Evolutionary conservation across 2,888 invertebrate genomes (phyloP).

Genomic region (Dynastes grantii): DNA sequence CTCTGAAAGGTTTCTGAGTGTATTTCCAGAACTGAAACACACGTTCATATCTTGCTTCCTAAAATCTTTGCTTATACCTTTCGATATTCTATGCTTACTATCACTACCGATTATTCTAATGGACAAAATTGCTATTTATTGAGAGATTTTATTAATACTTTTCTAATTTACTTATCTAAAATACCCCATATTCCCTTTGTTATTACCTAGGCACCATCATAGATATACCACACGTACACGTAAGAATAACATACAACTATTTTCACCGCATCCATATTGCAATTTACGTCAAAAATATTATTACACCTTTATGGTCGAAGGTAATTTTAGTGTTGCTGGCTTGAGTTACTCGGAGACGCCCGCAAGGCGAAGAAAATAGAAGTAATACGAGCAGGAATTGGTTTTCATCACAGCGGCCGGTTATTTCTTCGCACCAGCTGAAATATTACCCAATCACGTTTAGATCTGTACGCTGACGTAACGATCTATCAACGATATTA

Average conservation of each 20-base stretch:
- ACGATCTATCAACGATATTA: constrained; percentile 50
- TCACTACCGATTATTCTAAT: too few relatives aligned
- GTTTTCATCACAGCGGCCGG: constrained; percentile 33
- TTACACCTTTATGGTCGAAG: constrained; percentile 27
- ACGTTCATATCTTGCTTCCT: too few relatives aligned
- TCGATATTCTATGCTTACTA: too few relatives aligned
- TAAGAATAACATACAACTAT: background rate
- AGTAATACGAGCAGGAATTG: constrained; percentile 39
- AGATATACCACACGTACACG: too few relatives aligned
- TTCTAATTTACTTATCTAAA: too few relatives aligned
- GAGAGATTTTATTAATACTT: too few relatives aligned
- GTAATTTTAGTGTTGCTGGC: constrained; percentile 4
- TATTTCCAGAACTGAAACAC: too few relatives aligned
- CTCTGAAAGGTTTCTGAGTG: too few relatives aligned
- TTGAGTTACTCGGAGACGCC: background rate
- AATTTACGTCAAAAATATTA: constrained; percentile 13
- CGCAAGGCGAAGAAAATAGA: constrained; percentile 24
- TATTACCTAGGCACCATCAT: too few relatives aligned
- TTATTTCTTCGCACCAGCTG: constrained; percentile 24
- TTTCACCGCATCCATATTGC: background rate
- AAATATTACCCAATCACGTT: constrained; percentile 51
- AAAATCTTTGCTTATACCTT: too few relatives aligned
- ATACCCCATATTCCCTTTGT: too few relatives aligned
- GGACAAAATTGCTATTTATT: too few relatives aligned
- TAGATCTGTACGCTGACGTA: constrained; percentile 46